These are phyloP conservation scores for Mesorhabditis belari DNA, from an alignment of 2,888 invertebrate genomes.

Conservation along the genomic window DNA sequence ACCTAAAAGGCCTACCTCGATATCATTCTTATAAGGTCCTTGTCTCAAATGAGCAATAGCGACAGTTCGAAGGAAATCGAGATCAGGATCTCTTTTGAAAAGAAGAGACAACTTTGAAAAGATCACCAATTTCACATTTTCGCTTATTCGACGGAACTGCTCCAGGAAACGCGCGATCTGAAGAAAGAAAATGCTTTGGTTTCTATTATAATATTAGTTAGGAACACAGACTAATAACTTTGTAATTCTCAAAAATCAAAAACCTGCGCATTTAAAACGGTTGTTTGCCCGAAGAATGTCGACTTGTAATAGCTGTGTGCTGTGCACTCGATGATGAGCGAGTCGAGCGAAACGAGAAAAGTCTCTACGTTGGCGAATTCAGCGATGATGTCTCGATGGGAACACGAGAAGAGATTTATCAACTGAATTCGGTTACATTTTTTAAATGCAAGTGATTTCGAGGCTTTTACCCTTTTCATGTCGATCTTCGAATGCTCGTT, in stretches of 20 bases:
- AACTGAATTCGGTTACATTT: too few relatives aligned
- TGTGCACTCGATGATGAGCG: slow-evolving; percentile 43
- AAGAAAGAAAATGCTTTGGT: too few relatives aligned
- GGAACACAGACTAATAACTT: too few relatives aligned
- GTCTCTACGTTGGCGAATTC: slow-evolving; percentile 52
- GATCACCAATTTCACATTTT: slow-evolving; percentile 45
- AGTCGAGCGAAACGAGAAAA: slow-evolving; percentile 48
- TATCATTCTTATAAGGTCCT: neutral
- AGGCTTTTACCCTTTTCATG: too few relatives aligned
- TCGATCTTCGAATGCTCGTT: too few relatives aligned
- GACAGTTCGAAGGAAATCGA: slow-evolving; percentile 38
- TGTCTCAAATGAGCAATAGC: slow-evolving; percentile 30
- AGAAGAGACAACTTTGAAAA: slow-evolving; percentile 42
- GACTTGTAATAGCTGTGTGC: slow-evolving; percentile 51
- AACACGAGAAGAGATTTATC: too few relatives aligned
- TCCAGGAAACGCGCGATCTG: slow-evolving; percentile 43
- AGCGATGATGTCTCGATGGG: slow-evolving; percentile 45
- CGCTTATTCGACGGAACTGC: slow-evolving; percentile 41
- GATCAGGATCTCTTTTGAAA: slow-evolving; percentile 39
- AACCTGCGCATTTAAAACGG: slow-evolving; percentile 44
- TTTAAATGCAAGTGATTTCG: too few relatives aligned
- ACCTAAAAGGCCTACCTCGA: neutral
- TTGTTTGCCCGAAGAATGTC: slow-evolving; percentile 46
- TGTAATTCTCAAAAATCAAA: neutral
- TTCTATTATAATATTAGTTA: too few relatives aligned